Base-by-base conservation (phyloP, 2,888 invertebrate genomes). In the Melanargia galathea region DNA sequence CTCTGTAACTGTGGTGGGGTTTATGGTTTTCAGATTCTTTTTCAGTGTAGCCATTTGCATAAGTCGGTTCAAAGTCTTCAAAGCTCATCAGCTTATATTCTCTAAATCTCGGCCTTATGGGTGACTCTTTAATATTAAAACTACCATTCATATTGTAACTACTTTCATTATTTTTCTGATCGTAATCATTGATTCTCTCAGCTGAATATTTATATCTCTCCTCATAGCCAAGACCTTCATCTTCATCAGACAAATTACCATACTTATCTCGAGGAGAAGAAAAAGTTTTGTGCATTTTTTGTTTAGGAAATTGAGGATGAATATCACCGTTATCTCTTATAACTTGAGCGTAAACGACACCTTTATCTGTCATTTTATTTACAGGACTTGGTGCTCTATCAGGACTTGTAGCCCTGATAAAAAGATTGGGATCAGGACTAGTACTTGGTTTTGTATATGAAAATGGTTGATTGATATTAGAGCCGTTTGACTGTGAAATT, bases 261-360 rank as follows among this genome's bases (percentile, higher is more conserved):
- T 86, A 82, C 80, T 92, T 87, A 73, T 93, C 85, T 80, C 85
- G 87, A 78, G 76, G 72, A 65, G 92, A 84, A 4, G 86, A 85
- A 70, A 82, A 87, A 22, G 90, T 89, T 64, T 93, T 93, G 69
- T 93, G 93, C 18, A 93, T 77, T 20, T 93, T 93, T 70, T 87
- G 86, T 70, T 87, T 90, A 13, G 81, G 79, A 64, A 76, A 78
- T 64, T 76, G 79, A n/a, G 75, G 70, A 2, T 79, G 76, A 38
- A 75, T 77, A 58, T 83, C 82, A 24, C 82, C 82, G 72, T 78
- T 84, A 73, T 84, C 92, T 83, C 84, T 91, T 0, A 94, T 92
- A 3, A 96, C 94, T 81, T 96, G 95, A 7, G 96, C 96, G 77
- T 96, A 96, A 54, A 96, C 95, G 24, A 96, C 93, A 69, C 93